Evolutionary conservation across 1,140 invertebrate species (phyloP), one percentile per base, ranked within the genome.

Genomic region (Brachystomella parvula): DNA sequence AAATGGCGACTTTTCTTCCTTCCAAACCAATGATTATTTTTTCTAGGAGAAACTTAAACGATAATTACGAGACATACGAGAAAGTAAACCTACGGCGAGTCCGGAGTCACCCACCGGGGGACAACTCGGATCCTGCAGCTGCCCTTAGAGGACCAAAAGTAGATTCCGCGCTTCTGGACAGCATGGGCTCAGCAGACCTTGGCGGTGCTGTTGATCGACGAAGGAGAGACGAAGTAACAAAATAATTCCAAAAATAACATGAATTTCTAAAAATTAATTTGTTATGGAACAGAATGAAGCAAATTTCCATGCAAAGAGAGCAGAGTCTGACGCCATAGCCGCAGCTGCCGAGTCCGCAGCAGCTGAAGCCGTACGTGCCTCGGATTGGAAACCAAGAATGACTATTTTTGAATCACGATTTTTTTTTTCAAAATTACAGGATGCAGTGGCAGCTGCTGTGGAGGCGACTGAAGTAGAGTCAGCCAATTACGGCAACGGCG

Each of bases 371-470:
- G 53, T 24, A 57, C 9, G 28, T 12, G 15, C 15, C 44, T 47
- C 21, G 15, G 21, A 47, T 47, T 47, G 15, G 44, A n/a, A n/a
- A n/a, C n/a, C n/a, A 15, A 15, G 44, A 47, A 47, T 47, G 44
- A 47, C 44, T 15, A 47, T 47, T 47, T 21, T 21, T 47, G 21
- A 47, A 15, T 47, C 53, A 21, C 28, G n/a, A n/a, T 21, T 9
- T 24, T 24, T 24, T 57, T 57, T 57, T 9, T 24, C 24, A 57
- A 47, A 15, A 47, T 15, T 21, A 24, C n/a, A 57, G 28, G 53
- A n/a, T 57, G 53, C 53, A n/a, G 53, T 29, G 21, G 53, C 53
- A 57, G 53, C 53, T 21, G 53, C 53, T 12, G 53, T 57, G 9
- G 53, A 57, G 21, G 53, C 53, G 12, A 12, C 53, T 24, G 53